These are phyloP conservation scores for Dicrurus megarhynchus DNA, from an alignment of 2,113 vertebrate species.

Conservation along the genomic window DNA sequence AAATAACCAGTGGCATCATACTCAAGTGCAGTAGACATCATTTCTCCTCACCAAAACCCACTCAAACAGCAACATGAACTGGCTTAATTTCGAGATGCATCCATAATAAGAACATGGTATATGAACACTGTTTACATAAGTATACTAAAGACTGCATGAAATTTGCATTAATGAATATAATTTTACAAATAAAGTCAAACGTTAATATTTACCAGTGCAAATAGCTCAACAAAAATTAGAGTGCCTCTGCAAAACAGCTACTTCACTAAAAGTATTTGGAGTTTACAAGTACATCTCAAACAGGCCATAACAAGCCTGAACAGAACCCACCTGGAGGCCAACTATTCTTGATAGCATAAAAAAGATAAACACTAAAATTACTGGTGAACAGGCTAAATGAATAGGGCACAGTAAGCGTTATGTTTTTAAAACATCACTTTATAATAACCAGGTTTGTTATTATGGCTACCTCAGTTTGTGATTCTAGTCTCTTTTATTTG, in stretches of 20 bases:
- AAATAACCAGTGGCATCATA: neutral
- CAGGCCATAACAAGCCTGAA: neutral
- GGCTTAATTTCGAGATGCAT: neutral
- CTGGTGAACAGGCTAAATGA: neutral
- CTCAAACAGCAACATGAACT: neutral
- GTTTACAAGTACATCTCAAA: neutral
- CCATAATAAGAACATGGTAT: neutral
- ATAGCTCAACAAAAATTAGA: neutral
- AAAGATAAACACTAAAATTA: neutral
- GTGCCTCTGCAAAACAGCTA: neutral
- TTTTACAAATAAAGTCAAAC: constrained; percentile 15
- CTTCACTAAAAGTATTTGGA: neutral
- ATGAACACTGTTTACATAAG: neutral
- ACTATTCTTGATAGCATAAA: accelerated
- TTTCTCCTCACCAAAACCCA: neutral
- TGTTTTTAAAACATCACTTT: neutral
- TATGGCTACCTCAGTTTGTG: neutral
- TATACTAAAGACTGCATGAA: neutral
- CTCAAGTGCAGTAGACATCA: neutral
- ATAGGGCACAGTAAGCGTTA: neutral
- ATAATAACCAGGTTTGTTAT: neutral
- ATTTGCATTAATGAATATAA: constrained; percentile 23
- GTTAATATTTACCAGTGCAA: constrained; percentile 29
- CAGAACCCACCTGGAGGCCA: neutral
- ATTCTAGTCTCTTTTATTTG: neutral